Conservation (phyloP, 2,113 vertebrate species). For the Callospermophilus lateralis region DNA sequence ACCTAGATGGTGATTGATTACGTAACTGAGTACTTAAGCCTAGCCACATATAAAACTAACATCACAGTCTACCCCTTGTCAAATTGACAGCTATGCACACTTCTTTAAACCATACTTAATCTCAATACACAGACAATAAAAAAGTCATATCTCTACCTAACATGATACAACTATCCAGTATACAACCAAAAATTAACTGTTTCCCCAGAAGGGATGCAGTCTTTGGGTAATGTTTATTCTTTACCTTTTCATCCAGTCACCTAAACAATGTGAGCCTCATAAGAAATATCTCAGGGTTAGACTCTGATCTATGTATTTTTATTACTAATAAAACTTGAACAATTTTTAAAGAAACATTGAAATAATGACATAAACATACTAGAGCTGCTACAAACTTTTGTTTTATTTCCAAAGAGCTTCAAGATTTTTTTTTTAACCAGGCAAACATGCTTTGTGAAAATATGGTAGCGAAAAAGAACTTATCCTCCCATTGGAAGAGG, state of each 20-base stretch:
- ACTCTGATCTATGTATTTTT: background rate
- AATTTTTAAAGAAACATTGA: background rate
- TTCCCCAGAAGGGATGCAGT: background rate
- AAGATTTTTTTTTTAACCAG: constrained; percentile 46
- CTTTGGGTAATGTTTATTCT: background rate
- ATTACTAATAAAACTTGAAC: constrained; percentile 17
- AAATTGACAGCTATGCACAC: no score
- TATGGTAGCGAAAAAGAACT: background rate
- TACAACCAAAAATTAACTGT: background rate
- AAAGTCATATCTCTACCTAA: background rate
- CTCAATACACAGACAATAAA: background rate
- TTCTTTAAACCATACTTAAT: background rate
- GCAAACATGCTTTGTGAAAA: constrained; percentile 53
- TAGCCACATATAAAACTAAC: background rate
- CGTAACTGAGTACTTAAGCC: background rate
- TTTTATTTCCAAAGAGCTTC: constrained; percentile 43
- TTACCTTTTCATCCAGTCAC: background rate
- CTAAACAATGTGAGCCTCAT: background rate
- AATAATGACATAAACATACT: background rate
- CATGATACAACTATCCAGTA: background rate
- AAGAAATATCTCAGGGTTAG: background rate
- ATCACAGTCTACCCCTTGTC: background rate
- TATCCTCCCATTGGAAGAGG: background rate
- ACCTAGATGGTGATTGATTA: background rate
- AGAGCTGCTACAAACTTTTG: background rate